Evolutionary conservation across 1,140 invertebrate genomes (phyloP).

Genomic region (Penaeus chinensis): DNA sequence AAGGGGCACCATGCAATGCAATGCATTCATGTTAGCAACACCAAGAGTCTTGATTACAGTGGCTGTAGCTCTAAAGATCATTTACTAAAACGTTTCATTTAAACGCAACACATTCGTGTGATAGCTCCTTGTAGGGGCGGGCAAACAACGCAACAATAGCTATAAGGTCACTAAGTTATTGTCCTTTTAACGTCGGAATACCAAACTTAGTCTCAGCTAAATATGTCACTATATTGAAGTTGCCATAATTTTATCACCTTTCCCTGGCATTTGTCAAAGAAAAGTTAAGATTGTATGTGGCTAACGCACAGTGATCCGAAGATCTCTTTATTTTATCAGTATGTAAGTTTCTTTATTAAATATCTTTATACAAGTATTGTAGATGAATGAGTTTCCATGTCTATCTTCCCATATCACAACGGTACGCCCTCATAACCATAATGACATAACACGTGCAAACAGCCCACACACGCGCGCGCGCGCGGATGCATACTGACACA

Average conservation of each 20-base stretch:
- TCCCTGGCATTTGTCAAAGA: neutral
- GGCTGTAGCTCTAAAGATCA: neutral
- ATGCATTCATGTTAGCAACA: too few relatives aligned
- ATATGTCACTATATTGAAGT: too few relatives aligned
- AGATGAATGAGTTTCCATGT: neutral
- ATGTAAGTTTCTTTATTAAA: too few relatives aligned
- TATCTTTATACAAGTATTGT: too few relatives aligned
- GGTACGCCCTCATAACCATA: neutral
- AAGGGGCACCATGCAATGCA: too few relatives aligned
- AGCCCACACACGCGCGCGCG: too few relatives aligned
- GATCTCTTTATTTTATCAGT: too few relatives aligned
- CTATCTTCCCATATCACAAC: neutral
- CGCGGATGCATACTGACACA: neutral
- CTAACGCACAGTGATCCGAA: neutral
- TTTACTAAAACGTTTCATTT: neutral
- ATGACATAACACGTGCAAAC: neutral
- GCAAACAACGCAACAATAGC: constrained; percentile 37
- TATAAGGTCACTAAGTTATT: constrained; percentile 9
- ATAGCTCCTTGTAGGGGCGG: neutral
- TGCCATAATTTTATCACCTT: neutral
- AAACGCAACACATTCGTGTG: constrained; percentile 47
- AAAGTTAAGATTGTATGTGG: neutral
- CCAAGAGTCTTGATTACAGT: too few relatives aligned
- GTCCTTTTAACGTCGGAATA: too few relatives aligned
- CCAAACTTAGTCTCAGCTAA: too few relatives aligned